Evolutionary conservation across 2,113 vertebrate species (phyloP).

Genomic region (Nipponia nippon): DNA sequence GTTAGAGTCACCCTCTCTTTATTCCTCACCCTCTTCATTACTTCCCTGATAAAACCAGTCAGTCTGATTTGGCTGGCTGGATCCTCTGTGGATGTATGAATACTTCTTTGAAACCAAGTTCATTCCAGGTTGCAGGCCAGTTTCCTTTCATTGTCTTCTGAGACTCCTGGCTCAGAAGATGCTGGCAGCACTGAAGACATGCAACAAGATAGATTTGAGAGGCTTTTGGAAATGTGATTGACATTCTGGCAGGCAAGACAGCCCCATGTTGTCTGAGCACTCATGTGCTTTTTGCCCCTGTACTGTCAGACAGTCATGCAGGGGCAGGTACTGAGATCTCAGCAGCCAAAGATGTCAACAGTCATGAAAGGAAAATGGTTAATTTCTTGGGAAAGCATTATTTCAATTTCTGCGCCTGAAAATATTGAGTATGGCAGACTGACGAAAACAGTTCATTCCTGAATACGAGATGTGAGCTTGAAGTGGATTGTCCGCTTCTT

Average conservation of each 20-base stretch:
- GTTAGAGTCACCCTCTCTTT: not conserved
- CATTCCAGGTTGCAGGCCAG: not conserved
- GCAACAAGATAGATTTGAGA: not conserved
- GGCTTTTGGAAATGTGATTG: not conserved
- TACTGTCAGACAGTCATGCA: not conserved
- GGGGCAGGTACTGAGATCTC: not conserved
- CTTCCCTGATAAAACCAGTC: not conserved
- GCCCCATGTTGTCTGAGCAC: not conserved
- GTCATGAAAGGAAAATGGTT: not conserved
- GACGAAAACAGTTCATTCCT: not conserved
- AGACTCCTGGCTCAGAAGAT: slow-evolving; percentile 5
- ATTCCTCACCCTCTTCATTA: not conserved
- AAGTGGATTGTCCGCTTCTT: not conserved
- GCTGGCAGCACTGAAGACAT: not conserved
- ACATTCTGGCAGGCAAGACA: not conserved
- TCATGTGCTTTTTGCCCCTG: not conserved
- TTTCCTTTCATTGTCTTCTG: slow-evolving; percentile 28
- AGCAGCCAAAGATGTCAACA: not conserved
- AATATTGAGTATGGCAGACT: not conserved
- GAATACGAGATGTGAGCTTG: not conserved
- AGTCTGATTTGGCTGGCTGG: not conserved
- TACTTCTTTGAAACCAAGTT: slow-evolving; percentile 9
- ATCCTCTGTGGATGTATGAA: not conserved
- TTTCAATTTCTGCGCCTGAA: not conserved
- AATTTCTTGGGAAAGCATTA: not conserved